A percentile compares a stretch with the other conserved stretches of the same genome.
Conservation (phyloP, 1,140 invertebrate species). For the Leptopilina clavipes region DNA sequence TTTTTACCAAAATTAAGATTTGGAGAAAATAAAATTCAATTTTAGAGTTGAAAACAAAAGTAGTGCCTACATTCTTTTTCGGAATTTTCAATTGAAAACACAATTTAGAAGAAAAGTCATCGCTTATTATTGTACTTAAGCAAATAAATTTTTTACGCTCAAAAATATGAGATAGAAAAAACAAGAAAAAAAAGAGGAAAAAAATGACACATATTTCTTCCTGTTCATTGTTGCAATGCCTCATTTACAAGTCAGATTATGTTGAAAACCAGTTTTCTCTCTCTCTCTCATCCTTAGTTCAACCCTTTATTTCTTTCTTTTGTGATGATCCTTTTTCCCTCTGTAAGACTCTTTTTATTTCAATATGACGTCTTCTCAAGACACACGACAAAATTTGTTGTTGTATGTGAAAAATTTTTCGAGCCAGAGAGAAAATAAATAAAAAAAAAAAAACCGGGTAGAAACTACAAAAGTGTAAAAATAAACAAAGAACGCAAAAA, state of each 20-base stretch:
- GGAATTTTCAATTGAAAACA: no score
- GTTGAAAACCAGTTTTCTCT: slow-evolving; percentile 33
- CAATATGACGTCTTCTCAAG: slow-evolving; percentile 8
- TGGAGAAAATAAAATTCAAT: no score
- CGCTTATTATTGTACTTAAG: not conserved
- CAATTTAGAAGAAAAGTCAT: no score
- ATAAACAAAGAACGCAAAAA: not conserved
- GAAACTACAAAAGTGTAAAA: not conserved
- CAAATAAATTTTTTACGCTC: not conserved
- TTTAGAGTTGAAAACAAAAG: no score
- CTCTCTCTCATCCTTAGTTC: slow-evolving; percentile 4
- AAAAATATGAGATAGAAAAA: slow-evolving; percentile 23
- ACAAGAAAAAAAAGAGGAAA: not conserved
- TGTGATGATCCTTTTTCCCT: not conserved
- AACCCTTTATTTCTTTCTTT: slow-evolving; percentile 22
- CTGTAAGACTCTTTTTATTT: not conserved
- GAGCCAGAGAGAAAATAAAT: not conserved
- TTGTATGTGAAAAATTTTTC: not conserved
- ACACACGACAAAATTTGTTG: not conserved
- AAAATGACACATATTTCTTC: slow-evolving; percentile 10
- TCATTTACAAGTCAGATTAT: slow-evolving; percentile 28
- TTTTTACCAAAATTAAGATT: no score
- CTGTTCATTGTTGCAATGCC: slow-evolving; percentile 14
- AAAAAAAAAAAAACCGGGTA: not conserved
- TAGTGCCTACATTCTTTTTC: no score